A percentile compares a stretch with the other conserved stretches of the same genome.
Conservation (phyloP, 2,888 invertebrate genomes). For the Heliconius ismenius region DNA sequence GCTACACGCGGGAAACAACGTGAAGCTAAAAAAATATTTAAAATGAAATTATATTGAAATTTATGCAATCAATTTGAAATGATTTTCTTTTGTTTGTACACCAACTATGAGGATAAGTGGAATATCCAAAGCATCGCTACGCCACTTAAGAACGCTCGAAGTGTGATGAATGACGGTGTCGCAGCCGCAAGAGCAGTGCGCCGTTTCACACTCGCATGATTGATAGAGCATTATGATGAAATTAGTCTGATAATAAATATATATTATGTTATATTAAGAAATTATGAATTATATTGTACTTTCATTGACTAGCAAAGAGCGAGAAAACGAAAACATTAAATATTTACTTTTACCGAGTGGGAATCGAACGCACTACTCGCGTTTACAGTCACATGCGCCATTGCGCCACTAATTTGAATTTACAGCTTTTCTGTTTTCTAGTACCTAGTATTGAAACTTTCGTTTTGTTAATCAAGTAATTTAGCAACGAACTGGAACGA, state of each 20-base stretch:
- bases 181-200: slow-evolving; percentile 54
- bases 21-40: background rate
- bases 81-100: slow-evolving; percentile 45
- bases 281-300: background rate
- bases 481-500: slow-evolving; percentile 61
- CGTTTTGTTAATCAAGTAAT: slow-evolving; percentile 60
- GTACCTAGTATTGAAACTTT: background rate
- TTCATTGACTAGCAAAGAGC: background rate
- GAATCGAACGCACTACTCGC: too few species aligned
- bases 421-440: background rate
- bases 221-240: slow-evolving; percentile 69
- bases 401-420: background rate
- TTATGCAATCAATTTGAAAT: slow-evolving; percentile 43
- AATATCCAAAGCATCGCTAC: slow-evolving; percentile 54
- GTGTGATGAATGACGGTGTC: slow-evolving; percentile 74
- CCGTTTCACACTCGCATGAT: slow-evolving; percentile 59
- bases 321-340: too few species aligned
- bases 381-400: too few species aligned
- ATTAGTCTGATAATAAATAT: slow-evolving; percentile 50
- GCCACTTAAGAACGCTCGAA: slow-evolving; percentile 76
- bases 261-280: slow-evolving; percentile 3
- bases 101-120: slow-evolving; percentile 44
- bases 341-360: too few species aligned
- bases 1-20: too few species aligned
- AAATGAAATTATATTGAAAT: background rate